Conservation (phyloP, 2,888 invertebrate species). For the Andrena flavipes region DNA sequence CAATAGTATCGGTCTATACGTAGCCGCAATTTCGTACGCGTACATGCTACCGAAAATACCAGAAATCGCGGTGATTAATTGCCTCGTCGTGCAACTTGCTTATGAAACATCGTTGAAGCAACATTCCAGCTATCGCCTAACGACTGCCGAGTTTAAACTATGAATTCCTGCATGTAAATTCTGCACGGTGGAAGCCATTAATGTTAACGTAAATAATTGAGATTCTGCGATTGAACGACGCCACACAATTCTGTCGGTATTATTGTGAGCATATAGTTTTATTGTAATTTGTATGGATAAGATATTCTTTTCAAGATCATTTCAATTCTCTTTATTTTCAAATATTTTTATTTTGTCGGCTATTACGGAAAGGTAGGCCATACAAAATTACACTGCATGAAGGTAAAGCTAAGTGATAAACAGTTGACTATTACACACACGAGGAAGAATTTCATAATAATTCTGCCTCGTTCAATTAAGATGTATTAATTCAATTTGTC, state of each 20-base stretch:
- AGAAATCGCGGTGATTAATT: conserved; percentile 53
- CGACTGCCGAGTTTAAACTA: conserved; percentile 26
- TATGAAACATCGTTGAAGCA: conserved; percentile 38
- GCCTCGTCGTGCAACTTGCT: conserved; percentile 48
- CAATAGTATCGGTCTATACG: conserved; percentile 22
- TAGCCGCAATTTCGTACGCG: conserved; percentile 22
- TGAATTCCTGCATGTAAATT: neutral
- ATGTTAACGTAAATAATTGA: conserved; percentile 6
- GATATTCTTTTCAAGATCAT: neutral
- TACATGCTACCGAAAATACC: conserved; percentile 36
- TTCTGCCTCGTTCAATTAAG: too few species aligned
- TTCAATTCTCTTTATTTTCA: too few species aligned
- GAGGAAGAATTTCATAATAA: too few species aligned
- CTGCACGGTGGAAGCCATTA: conserved; percentile 14
- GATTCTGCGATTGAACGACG: neutral
- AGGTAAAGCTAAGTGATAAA: too few species aligned
- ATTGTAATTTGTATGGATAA: neutral
- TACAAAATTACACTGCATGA: too few species aligned
- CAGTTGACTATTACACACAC: too few species aligned
- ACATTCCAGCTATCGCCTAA: conserved; percentile 37
- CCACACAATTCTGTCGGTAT: neutral
- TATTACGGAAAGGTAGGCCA: too few species aligned
- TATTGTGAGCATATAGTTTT: neutral
- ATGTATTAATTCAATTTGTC: too few species aligned
- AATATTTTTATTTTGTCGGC: too few species aligned